Evolutionary conservation across 2,113 vertebrate genomes (phyloP).

Genomic region (Forbesichthys agassizii): DNA sequence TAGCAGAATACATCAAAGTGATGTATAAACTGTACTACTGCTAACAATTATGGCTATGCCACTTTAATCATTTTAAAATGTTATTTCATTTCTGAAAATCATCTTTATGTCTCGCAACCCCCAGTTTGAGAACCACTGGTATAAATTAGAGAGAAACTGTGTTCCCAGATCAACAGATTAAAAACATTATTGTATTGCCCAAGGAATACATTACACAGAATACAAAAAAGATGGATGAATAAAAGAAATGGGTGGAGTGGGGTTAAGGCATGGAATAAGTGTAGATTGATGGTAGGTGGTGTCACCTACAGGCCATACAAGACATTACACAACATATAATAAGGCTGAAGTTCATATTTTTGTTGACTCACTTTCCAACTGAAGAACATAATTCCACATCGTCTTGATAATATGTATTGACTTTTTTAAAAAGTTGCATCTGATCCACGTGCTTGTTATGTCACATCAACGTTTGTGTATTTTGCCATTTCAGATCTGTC

Average conservation of each 20-base stretch:
- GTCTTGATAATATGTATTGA: too few relatives aligned
- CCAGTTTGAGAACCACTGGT: too few relatives aligned
- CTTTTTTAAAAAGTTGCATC: too few relatives aligned
- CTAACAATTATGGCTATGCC: too few relatives aligned
- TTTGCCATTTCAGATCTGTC: constrained; percentile 79
- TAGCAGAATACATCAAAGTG: too few relatives aligned
- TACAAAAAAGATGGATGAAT: not conserved
- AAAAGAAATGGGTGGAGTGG: not conserved
- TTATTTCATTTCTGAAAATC: too few relatives aligned
- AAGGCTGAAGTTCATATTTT: not conserved
- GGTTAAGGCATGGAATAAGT: constrained; percentile 6
- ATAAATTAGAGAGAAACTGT: not conserved
- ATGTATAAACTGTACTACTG: too few relatives aligned
- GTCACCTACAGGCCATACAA: constrained; percentile 61
- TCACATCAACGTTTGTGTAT: not conserved
- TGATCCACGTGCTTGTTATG: not conserved
- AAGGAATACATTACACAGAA: too few relatives aligned
- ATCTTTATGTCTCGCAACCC: too few relatives aligned
- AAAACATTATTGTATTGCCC: not conserved
- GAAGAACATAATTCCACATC: too few relatives aligned
- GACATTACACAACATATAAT: not conserved
- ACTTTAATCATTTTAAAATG: too few relatives aligned
- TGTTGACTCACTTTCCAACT: too few relatives aligned
- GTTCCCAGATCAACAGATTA: not conserved
- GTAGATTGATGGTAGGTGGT: constrained; percentile 8